A percentile compares a stretch with the other conserved stretches of the same genome.
These are phyloP conservation scores for Vanacampus margaritifer DNA, from an alignment of 2,113 vertebrate genomes.

Conservation along the genomic window DNA sequence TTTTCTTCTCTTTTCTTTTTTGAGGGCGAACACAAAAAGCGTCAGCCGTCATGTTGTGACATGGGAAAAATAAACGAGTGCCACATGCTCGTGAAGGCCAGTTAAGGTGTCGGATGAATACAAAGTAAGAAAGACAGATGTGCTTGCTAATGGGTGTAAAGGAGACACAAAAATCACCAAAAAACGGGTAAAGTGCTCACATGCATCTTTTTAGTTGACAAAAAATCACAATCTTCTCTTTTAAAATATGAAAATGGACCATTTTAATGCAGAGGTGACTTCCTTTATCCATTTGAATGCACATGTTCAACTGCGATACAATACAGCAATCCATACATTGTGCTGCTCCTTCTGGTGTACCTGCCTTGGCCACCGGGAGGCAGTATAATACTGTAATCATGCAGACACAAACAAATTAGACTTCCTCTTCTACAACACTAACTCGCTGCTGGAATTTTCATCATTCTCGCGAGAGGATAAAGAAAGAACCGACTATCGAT, in stretches of 20 bases:
- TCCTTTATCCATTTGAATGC: too few species aligned
- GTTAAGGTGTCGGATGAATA: not conserved
- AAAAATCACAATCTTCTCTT: not conserved
- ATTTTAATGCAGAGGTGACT: not conserved
- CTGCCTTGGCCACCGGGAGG: too few species aligned
- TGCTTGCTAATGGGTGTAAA: not conserved
- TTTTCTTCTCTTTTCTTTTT: not conserved
- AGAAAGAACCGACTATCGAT: too few species aligned
- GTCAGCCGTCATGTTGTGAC: not conserved
- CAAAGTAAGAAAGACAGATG: not conserved
- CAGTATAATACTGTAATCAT: too few species aligned
- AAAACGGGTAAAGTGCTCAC: slow-evolving; percentile 1
- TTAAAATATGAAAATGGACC: not conserved
- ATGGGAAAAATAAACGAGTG: not conserved
- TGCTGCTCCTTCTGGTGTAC: too few species aligned
- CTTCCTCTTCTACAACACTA: too few species aligned
- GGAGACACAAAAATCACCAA: slow-evolving; percentile 1
- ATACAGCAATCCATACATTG: too few species aligned
- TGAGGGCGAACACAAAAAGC: not conserved
- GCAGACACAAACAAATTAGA: too few species aligned
- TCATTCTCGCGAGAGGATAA: too few species aligned
- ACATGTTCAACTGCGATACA: too few species aligned
- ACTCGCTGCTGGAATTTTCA: too few species aligned
- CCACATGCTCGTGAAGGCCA: not conserved
- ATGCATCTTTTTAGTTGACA: not conserved